Evolutionary conservation across 1,140 invertebrate genomes (phyloP).

Genomic region (Xylocopa sonorina): DNA sequence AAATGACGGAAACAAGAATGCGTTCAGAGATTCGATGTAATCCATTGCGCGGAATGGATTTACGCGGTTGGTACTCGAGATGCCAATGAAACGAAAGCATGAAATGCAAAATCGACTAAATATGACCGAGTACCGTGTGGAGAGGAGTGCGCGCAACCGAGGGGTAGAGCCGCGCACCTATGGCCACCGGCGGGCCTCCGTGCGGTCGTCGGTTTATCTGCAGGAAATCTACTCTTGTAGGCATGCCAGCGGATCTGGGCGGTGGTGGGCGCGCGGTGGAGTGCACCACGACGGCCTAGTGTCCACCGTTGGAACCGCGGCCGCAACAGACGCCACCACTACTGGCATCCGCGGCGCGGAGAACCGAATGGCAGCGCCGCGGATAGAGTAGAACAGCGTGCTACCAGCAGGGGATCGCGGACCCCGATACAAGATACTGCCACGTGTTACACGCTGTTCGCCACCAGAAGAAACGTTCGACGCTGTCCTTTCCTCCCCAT

Average conservation of each 20-base stretch:
- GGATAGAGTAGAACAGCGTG: conserved; percentile 74
- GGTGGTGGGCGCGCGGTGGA: conserved; percentile 18
- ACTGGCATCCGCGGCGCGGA: conserved; percentile 55
- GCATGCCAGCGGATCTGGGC: conserved; percentile 68
- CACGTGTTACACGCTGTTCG: conserved; percentile 82
- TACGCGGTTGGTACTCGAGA: too few relatives aligned
- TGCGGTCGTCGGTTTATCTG: conserved; percentile 77
- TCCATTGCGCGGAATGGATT: too few relatives aligned
- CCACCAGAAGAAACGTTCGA: conserved; percentile 79
- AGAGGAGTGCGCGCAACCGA: too few relatives aligned
- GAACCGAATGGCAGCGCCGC: conserved; percentile 62
- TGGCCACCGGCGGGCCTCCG: conserved; percentile 73
- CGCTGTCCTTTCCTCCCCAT: not conserved
- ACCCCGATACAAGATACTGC: conserved; percentile 81
- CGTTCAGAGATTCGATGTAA: too few relatives aligned
- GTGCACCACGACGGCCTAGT: conserved; percentile 43
- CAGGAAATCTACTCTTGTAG: conserved; percentile 79
- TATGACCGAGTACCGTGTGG: too few relatives aligned
- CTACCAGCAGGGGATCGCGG: conserved; percentile 78
- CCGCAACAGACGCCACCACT: conserved; percentile 26
- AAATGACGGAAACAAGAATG: too few relatives aligned
- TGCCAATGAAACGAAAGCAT: too few relatives aligned
- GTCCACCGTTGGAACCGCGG: conserved; percentile 49
- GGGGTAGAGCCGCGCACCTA: conserved; percentile 57
- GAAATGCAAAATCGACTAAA: too few relatives aligned